A percentile compares a stretch with the other conserved stretches of the same genome.
phyloP scores from a whole-genome alignment of 2,888 invertebrate genomes.

The Rugalucina vietnamica region DNA sequence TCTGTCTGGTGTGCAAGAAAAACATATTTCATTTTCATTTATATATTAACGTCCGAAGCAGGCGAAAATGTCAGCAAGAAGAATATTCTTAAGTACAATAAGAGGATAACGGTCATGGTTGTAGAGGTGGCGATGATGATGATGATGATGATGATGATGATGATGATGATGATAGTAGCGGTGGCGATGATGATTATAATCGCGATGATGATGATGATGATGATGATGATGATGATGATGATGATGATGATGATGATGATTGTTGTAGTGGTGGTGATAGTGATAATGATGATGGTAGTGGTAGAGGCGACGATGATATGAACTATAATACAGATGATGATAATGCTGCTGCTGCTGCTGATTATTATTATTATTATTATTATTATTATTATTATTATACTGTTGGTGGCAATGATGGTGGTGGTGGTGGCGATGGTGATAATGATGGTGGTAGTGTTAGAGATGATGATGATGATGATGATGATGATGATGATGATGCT shows the following conservation, averaged over 20 bases:
- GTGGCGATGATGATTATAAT: too few relatives aligned
- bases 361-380: too few relatives aligned
- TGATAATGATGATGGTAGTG: constrained; percentile 1
- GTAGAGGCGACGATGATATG: neutral
- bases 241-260: constrained; percentile 15
- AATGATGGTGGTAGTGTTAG: neutral
- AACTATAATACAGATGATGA: too few relatives aligned
- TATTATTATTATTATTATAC: too few relatives aligned
- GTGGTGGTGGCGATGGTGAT: neutral
- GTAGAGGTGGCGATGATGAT: neutral
- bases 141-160: constrained; percentile 18
- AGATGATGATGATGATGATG: too few relatives aligned
- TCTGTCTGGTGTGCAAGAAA: too few relatives aligned
- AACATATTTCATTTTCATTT: too few relatives aligned
- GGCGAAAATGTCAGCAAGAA: neutral
- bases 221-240: constrained; percentile 26
- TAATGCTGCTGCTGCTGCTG: too few relatives aligned
- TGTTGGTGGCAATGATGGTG: neutral
- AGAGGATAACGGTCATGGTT: neutral
- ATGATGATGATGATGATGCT: too few relatives aligned
- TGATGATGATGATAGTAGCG: constrained; percentile 19
- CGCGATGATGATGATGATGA: too few relatives aligned
- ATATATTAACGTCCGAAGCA: neutral
- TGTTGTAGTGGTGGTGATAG: constrained; percentile 2
- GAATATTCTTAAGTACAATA: neutral